Evolutionary conservation across 2,888 invertebrate genomes (phyloP).

Genomic region (Oxytorus armatus): DNA sequence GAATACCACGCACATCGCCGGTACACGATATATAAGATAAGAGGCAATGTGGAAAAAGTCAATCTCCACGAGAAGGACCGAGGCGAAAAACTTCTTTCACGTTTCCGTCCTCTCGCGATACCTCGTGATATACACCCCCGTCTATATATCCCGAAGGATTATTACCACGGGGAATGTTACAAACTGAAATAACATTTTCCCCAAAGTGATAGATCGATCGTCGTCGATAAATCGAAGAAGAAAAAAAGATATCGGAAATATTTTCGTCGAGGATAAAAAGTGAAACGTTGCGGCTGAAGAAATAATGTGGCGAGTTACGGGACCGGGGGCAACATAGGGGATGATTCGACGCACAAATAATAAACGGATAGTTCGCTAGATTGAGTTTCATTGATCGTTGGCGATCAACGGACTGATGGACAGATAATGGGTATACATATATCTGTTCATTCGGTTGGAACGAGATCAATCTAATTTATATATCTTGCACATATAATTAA

Average conservation of each 20-base stretch:
- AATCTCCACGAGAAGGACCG: constrained; percentile 34
- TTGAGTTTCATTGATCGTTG: constrained; percentile 40
- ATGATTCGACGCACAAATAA: constrained; percentile 28
- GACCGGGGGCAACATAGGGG: too few relatives aligned
- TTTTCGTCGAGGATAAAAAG: not conserved
- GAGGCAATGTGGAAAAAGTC: constrained; percentile 45
- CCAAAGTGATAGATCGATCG: not conserved
- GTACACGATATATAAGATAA: constrained; percentile 36
- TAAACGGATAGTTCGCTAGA: constrained; percentile 31
- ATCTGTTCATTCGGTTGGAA: constrained; percentile 45
- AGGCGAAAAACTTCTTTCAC: too few relatives aligned
- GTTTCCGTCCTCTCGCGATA: too few relatives aligned
- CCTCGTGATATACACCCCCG: too few relatives aligned
- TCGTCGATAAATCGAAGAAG: not conserved
- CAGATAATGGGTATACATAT: constrained; percentile 27
- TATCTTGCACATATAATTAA: constrained; percentile 66
- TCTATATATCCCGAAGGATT: constrained; percentile 4
- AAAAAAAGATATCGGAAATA: not conserved
- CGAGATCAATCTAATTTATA: constrained; percentile 66
- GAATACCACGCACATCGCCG: constrained; percentile 24
- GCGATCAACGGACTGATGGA: constrained; percentile 30
- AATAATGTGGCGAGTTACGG: constrained; percentile 2
- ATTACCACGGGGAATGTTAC: not conserved
- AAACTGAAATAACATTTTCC: constrained; percentile 38
- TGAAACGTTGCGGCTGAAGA: not conserved